A percentile compares a stretch with the other conserved stretches of the same genome.
phyloP scores from a whole-genome alignment of 2,113 vertebrate species.

The Choloepus hoffmanni region DNA sequence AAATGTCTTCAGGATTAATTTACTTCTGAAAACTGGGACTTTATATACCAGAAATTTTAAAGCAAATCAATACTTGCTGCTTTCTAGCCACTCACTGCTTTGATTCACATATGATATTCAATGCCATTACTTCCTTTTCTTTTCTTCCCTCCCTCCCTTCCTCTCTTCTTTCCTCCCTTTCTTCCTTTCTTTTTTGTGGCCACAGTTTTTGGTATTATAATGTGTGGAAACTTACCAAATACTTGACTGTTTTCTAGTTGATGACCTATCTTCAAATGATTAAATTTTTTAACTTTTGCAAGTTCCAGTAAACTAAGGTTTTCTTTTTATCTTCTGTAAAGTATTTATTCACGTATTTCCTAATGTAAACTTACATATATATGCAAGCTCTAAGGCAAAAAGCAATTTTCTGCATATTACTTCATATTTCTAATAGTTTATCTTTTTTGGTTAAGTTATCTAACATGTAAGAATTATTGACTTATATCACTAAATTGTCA shows the following conservation, averaged over 20 bases:
- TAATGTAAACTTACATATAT: neutral
- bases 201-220: slow-evolving; percentile 8
- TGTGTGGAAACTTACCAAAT: slow-evolving; percentile 27
- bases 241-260: slow-evolving; percentile 18
- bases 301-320: slow-evolving; percentile 9
- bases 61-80: neutral
- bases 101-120: slow-evolving; percentile 25
- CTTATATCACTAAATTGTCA: slow-evolving; percentile 37
- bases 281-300: slow-evolving; percentile 42
- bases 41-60: slow-evolving; percentile 35
- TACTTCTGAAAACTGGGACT: slow-evolving; percentile 35
- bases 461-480: slow-evolving; percentile 29
- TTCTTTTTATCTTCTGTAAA: neutral
- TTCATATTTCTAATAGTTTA: slow-evolving; percentile 35
- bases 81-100: slow-evolving; percentile 12
- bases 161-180: neutral
- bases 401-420: neutral
- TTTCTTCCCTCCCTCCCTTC: too few relatives aligned
- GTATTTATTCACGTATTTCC: neutral
- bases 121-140: neutral
- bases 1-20: slow-evolving; percentile 57
- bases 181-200: neutral
- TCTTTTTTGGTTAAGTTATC: slow-evolving; percentile 45
- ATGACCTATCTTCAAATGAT: slow-evolving; percentile 44
- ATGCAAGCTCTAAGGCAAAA: neutral